Evolutionary conservation across 2,888 invertebrate genomes (phyloP), one percentile per base, ranked within the genome.

Genomic region (Drymonia ruficornis): DNA sequence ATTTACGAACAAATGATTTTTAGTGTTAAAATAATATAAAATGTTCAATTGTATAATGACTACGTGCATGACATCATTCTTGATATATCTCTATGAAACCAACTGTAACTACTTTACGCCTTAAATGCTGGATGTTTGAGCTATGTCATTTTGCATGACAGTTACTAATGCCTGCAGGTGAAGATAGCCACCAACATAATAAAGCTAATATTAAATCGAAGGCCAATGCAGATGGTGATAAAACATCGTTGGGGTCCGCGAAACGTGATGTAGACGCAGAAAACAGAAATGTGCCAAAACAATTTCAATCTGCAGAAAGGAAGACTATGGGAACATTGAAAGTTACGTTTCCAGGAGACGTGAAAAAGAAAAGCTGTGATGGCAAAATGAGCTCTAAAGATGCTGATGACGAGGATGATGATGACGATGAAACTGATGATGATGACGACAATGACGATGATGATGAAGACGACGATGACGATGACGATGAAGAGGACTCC

Each of bases 131-230:
- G 87, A 87, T 91, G 89, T 91, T 91, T 92, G 91, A 91, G 92
- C 92, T 92, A 80, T 87, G 91, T 92, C 91, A 92, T 89, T 91
- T 91, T 93, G 93, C 93, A 93, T 93, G 93, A 93, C 93, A 85
- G 92, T 93, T 86, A 93, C 94, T 86, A 93, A 94, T 87, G 94
- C 94, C 86, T 93, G 94, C 82, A 93, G 94, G 91, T 91, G 93
- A 93, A 87, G 93, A 93, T 91, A 92, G 87, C 85, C 86, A 86
- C 75, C 89, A 80, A 80, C 78, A 82, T 85, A 89, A 82, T 84
- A 91, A 87, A 87, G 81, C 83, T 89, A 86, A 86, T 82, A 77
- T 80, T 86, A 90, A 89, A 86, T 75, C 82, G 81, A 91, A 87
- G 89, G 81, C 91, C 90, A 87, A 83, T 91, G 92, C 91, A 92